These are phyloP conservation scores for Coelopa pilipes DNA, from an alignment of 2,888 invertebrate species.

Conservation along the genomic window DNA sequence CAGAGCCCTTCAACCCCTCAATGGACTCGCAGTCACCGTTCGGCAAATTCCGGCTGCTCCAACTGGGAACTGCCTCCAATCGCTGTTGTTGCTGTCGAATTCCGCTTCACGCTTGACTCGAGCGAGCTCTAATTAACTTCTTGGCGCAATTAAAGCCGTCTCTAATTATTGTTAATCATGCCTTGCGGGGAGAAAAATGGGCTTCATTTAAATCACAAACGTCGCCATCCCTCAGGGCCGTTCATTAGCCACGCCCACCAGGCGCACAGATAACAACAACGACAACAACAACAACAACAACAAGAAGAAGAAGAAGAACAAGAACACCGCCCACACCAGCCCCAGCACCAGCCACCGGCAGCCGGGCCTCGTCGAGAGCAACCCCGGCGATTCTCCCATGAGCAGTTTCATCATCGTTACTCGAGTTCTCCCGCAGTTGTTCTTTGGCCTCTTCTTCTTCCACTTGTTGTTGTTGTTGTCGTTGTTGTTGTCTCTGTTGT, in stretches of 20 bases:
- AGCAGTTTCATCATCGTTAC: slow-evolving; percentile 58
- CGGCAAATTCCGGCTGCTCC: too few relatives aligned
- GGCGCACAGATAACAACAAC: slow-evolving; percentile 13
- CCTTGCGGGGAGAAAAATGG: slow-evolving; percentile 53
- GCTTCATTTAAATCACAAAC: slow-evolving; percentile 59
- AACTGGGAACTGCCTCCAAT: too few relatives aligned
- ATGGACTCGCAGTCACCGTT: too few relatives aligned
- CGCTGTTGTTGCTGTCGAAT: too few relatives aligned
- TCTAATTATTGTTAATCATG: slow-evolving; percentile 66
- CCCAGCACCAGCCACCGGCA: slow-evolving; percentile 45
- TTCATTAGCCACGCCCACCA: slow-evolving; percentile 31
- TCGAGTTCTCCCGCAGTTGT: slow-evolving; percentile 35
- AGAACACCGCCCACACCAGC: neutral
- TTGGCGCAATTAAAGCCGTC: slow-evolving; percentile 65
- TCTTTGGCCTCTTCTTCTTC: slow-evolving; percentile 41
- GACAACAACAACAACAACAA: slow-evolving; percentile 4
- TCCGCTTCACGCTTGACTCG: neutral
- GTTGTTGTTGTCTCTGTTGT: slow-evolving; percentile 20
- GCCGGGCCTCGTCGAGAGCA: neutral
- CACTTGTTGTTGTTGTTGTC: slow-evolving; percentile 44
- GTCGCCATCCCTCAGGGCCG: slow-evolving; percentile 35
- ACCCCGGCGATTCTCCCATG: slow-evolving; percentile 24
- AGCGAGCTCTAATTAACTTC: slow-evolving; percentile 55
- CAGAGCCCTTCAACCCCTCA: too few relatives aligned
- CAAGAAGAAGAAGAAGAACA: slow-evolving; percentile 20